Base-by-base conservation (phyloP, 2,888 invertebrate genomes). In the Aphodius granarius region DNA sequence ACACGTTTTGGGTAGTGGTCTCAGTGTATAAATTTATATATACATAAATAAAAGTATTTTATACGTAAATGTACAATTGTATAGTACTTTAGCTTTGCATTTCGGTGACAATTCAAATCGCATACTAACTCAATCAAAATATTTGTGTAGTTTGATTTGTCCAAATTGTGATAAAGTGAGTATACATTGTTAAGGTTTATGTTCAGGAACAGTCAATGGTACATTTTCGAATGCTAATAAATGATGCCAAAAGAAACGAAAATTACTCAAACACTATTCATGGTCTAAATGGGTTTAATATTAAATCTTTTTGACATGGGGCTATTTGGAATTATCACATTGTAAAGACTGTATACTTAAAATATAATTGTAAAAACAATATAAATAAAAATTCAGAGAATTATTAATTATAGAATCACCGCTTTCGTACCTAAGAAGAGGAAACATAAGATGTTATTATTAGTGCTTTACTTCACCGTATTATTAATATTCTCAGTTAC, bases 251-350 rank as follows among this genome's bases (percentile, higher is more conserved):
- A 68, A 68, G 16, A 68, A 20, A 68, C 5, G 0, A n/a, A 19
- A 68, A n/a, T 4, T 13, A 68, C 20, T 9, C 20, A 19, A 68
- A 68, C 19, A 18, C 6, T 19, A 66, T 15, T 15, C 66, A 68
- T 22, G 20, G 68, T 68, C 16, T 65, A 75, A 66, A 63, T 73
- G 64, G 23, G 63, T 65, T 72, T 22, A 72, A 43, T 43, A 43
- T 43, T 43, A 43, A 43, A 43, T 78, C 72, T 74, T 64, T 73
- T 77, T 74, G 73, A 79, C 81, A 81, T 82, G 82, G 80, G 83
- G 82, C 81, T 82, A 82, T 83, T 82, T 82, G 71, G 64, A 78
- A 80, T 81, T 81, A 84, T 83, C 83, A 84, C 82, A 81, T 79
- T 83, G 81, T 83, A 83, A 84, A 84, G 84, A 84, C 84, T 84